These are phyloP conservation scores for Takifugu bimaculatus DNA, from an alignment of 2,113 vertebrate genomes.

Conservation along the genomic window DNA sequence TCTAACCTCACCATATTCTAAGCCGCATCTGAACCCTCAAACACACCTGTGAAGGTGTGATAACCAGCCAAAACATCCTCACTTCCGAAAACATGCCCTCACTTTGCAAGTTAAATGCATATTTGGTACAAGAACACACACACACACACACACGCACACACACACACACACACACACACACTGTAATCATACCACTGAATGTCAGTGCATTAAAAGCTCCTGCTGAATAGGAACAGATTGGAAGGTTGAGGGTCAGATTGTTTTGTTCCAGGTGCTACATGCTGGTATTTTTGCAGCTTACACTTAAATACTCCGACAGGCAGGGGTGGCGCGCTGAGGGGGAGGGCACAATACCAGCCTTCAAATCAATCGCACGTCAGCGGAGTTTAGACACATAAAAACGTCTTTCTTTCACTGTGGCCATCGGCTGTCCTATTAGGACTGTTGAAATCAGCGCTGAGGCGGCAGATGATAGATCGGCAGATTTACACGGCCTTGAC, in stretches of 20 bases:
- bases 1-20: no score
- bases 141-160: background rate
- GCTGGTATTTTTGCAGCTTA: constrained; percentile 51
- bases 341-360: constrained; percentile 23
- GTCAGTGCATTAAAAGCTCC: constrained; percentile 30
- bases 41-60: no score
- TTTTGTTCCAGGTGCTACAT: constrained; percentile 42
- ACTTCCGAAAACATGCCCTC: no score
- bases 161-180: background rate
- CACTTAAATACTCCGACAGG: constrained; percentile 39
- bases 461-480: constrained; percentile 34
- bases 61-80: no score
- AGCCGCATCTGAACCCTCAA: no score
- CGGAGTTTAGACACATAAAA: constrained; percentile 37
- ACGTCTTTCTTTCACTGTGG: constrained; percentile 33
- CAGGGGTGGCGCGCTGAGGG: background rate
- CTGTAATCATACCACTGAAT: constrained; percentile 36
- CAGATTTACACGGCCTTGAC: constrained; percentile 33
- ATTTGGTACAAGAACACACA: no score
- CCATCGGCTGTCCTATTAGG: constrained; percentile 35
- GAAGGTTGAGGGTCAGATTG: constrained; percentile 49
- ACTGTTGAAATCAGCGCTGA: constrained; percentile 21
- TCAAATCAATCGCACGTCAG: constrained; percentile 52
- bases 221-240: constrained; percentile 24
- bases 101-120: no score